Evolutionary conservation across 2,113 vertebrate genomes (phyloP), one percentile per base, ranked within the genome.

Genomic region (Ptilorrhoa leucosticta): DNA sequence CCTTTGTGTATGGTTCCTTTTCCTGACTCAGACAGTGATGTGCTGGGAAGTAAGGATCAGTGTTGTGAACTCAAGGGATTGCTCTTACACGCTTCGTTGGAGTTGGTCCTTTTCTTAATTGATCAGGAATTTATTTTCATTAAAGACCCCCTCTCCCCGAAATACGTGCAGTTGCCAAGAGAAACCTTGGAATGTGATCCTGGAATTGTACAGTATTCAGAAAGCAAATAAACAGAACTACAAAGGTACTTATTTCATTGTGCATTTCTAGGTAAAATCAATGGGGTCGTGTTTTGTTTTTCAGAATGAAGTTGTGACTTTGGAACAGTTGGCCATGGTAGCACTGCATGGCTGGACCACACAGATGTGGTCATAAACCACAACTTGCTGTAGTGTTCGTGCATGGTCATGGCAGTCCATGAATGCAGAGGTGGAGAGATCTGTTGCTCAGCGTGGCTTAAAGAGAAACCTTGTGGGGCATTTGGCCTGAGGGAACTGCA

Each of bases 371-470:
- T 61, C 4, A 2, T 73, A 61, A 95, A 58, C 10, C 72, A 87
- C 22, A 60, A 2, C 20, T 81, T 54, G n/a, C 51, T 61, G 26
- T 26, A 44, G 40, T 7, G 2, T 42, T 81, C 0, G 0, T 60
- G 50, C 30, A 22, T 3, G 10, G 45, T 82, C 16, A 4, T 40
- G 78, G 33, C 33, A 69, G 10, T 61, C 24, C 48, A 54, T 40
- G 72, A 40, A 10, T 26, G 31, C 44, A 64, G 50, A 89, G 30
- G n/a, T 28, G 11, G 75, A 84, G 77, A 35, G 42, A 21, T 54
- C 23, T 77, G 19, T 51, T 79, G 57, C 40, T 83, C 30, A 42
- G 10, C 0, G 0, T 71, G 66, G 24, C 64, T 86, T n/a, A 54
- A 18, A 92, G 51, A 71, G 60, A 94, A 96, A 22, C 28, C 31